phyloP scores from a whole-genome alignment of 2,888 invertebrate genomes.

The Volucella inanis region DNA sequence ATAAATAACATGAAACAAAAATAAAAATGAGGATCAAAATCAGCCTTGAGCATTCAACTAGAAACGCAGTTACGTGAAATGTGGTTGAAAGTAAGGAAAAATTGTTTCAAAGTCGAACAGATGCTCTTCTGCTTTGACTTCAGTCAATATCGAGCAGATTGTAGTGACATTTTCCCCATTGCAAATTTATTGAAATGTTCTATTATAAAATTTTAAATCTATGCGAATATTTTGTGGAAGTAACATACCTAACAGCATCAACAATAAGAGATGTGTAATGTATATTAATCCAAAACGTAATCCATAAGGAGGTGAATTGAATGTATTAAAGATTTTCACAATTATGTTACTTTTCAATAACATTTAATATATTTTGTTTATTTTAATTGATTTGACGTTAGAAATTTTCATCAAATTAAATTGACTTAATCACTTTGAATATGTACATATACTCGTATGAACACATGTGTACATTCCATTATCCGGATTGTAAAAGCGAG shows the following conservation, averaged over 20 bases:
- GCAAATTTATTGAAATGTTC: too few relatives aligned
- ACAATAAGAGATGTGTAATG: slow-evolving; percentile 69
- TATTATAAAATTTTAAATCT: too few relatives aligned
- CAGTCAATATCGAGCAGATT: neutral
- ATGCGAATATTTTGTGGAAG: neutral
- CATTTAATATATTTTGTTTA: slow-evolving; percentile 69
- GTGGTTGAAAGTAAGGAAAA: slow-evolving; percentile 8
- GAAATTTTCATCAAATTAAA: slow-evolving; percentile 69
- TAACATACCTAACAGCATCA: slow-evolving; percentile 69
- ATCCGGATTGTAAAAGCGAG: slow-evolving; percentile 26
- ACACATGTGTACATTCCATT: slow-evolving; percentile 68
- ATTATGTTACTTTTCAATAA: slow-evolving; percentile 73
- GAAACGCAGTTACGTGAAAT: slow-evolving; percentile 31
- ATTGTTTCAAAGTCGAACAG: neutral
- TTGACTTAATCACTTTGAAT: slow-evolving; percentile 51
- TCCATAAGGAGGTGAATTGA: slow-evolving; percentile 73
- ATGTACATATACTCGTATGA: slow-evolving; percentile 30
- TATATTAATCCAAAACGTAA: slow-evolving; percentile 75
- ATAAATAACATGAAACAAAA: slow-evolving; percentile 24
- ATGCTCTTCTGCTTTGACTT: neutral
- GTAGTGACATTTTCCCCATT: too few relatives aligned
- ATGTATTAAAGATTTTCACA: slow-evolving; percentile 72
- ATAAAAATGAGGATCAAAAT: neutral
- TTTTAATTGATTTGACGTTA: slow-evolving; percentile 63
- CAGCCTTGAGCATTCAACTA: slow-evolving; percentile 11